Evolutionary conservation across 2,888 invertebrate species (phyloP).

Genomic region (Athalia circularis): DNA sequence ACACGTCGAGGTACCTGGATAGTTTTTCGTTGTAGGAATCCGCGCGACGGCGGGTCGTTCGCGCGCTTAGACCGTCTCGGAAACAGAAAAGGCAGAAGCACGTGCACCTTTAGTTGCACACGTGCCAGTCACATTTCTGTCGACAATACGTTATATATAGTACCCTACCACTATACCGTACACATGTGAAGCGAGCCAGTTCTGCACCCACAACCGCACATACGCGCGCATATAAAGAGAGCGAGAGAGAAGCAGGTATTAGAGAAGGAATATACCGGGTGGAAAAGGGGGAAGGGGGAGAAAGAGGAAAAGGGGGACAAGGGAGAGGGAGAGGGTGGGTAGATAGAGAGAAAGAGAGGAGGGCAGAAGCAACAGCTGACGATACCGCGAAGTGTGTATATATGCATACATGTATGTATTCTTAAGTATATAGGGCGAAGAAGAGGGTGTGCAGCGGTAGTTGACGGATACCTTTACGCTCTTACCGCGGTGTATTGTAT

Average conservation of each 20-base stretch:
- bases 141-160: constrained; percentile 40
- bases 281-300: constrained; percentile 33
- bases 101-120: constrained; percentile 40
- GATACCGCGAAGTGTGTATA: constrained; percentile 56
- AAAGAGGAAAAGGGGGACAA: constrained; percentile 38
- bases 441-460: no score
- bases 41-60: not conserved
- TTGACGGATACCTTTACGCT: not conserved
- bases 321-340: constrained; percentile 39
- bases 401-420: not conserved
- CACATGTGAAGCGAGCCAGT: constrained; percentile 41
- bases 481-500: not conserved
- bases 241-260: constrained; percentile 26
- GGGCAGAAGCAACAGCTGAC: constrained; percentile 64
- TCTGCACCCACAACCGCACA: constrained; percentile 49
- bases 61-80: not conserved
- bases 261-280: constrained; percentile 42
- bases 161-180: no score
- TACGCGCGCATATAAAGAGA: constrained; percentile 43
- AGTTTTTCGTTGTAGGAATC: no score
- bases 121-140: constrained; percentile 44
- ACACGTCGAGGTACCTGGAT: no score
- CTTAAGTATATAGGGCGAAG: no score
- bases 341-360: not conserved
- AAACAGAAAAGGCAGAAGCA: constrained; percentile 15